These are phyloP conservation scores for Anolis carolinensis DNA, from an alignment of 2,113 vertebrate genomes.

Conservation along the genomic window DNA sequence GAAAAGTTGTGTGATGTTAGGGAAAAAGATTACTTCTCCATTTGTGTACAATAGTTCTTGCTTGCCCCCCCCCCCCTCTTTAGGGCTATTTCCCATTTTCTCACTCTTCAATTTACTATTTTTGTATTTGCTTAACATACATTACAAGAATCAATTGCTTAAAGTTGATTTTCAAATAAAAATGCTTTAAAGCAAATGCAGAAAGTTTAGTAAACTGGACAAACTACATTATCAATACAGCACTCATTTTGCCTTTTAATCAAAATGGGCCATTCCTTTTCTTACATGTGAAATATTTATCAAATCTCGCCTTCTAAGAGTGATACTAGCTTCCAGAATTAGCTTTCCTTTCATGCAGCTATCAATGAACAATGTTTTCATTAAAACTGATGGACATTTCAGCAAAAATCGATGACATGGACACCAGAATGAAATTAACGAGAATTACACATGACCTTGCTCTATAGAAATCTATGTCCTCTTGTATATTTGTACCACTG, in stretches of 20 bases:
- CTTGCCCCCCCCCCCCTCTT: slow-evolving; percentile 38
- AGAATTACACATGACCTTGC: background rate
- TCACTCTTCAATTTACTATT: slow-evolving; percentile 44
- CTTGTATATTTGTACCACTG: background rate
- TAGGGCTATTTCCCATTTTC: slow-evolving; percentile 35
- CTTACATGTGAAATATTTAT: slow-evolving; percentile 16
- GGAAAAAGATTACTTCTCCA: slow-evolving; percentile 44
- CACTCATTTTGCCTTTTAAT: background rate
- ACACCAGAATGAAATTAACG: slow-evolving; percentile 4
- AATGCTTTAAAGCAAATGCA: background rate
- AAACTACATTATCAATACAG: background rate
- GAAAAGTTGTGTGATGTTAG: slow-evolving; percentile 46
- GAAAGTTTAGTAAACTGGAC: background rate
- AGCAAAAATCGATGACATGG: background rate
- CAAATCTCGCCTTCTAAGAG: slow-evolving; percentile 22
- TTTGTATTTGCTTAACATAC: slow-evolving; percentile 30
- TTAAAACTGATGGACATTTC: background rate
- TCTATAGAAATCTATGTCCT: background rate
- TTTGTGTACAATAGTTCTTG: slow-evolving; percentile 42
- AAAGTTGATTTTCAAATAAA: slow-evolving; percentile 9
- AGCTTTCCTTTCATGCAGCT: background rate
- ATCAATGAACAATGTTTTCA: background rate
- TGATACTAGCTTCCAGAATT: background rate
- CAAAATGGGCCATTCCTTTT: background rate
- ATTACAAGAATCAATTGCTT: slow-evolving; percentile 29